A percentile compares a stretch with the other conserved stretches of the same genome.
These are phyloP conservation scores for Tragopan temminckii DNA, from an alignment of 2,797 vertebrate species.

Conservation along the genomic window DNA sequence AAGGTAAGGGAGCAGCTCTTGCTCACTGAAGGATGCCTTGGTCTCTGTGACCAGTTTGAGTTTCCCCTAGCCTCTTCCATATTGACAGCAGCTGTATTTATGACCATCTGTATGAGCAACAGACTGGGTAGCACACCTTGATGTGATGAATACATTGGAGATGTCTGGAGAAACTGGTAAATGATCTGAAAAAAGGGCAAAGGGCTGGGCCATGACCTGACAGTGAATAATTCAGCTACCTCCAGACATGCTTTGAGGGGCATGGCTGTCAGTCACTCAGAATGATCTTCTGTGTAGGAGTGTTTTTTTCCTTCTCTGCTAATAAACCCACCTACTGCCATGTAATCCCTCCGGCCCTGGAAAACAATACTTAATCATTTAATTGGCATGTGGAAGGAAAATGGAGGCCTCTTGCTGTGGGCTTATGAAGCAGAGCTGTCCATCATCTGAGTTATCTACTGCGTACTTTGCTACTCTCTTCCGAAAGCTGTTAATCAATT, in stretches of 20 bases:
- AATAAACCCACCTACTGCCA: constrained; percentile 69
- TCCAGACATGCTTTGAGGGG: constrained; percentile 8
- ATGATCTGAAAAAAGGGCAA: neutral
- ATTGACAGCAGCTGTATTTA: neutral
- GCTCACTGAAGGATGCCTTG: neutral
- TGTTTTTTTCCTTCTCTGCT: constrained; percentile 67
- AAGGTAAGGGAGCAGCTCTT: neutral
- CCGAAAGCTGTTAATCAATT: constrained; percentile 52
- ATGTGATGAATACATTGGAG: neutral
- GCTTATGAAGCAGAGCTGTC: constrained; percentile 11
- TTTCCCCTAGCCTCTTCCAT: neutral
- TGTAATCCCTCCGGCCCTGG: constrained; percentile 41
- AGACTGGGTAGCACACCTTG: neutral
- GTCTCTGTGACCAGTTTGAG: neutral
- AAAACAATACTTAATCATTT: constrained; percentile 56
- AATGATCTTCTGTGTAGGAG: constrained; percentile 40
- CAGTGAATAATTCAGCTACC: neutral
- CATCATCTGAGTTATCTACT: constrained; percentile 17
- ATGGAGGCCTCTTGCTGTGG: neutral
- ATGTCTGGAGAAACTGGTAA: neutral
- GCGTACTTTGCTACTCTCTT: constrained; percentile 27
- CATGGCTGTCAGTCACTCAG: constrained; percentile 48
- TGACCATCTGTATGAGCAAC: neutral
- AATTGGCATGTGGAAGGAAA: constrained; percentile 33
- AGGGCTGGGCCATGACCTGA: neutral